Base-by-base conservation (phyloP, 37 sponge, comb jelly and placozoan genomes). In the Corticium candelabrum region DNA sequence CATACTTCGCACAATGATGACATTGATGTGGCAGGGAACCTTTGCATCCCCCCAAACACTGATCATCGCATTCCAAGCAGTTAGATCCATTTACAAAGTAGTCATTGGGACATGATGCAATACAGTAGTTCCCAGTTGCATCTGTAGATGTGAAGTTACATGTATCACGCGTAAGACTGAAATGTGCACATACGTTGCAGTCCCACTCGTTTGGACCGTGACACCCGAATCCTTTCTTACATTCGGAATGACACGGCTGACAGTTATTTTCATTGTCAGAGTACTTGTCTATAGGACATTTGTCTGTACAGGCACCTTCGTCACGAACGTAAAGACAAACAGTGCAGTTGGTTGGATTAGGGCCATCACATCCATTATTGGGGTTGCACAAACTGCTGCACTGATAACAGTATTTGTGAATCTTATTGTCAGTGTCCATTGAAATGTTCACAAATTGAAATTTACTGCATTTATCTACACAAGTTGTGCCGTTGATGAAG, bases 171-270 rank as follows among this genome's bases (percentile, higher is more conserved):
- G 62, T 50, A 50, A 50, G 21, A 50, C 62, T 50, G 21, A 50
- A 50, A 67, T 0, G 15, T 1, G 39, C 35, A 57, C 91, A 91
- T 21, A 1, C 30, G 34, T 29, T 3, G 40, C 91, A 91, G 56
- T 87, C 69, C 4, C 73, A 83, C 35, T 80, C 77, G 39, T 37
- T 35, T 1, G 86, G 86, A 32, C 91, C 91, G 0, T 67, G 38
- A 37, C 91, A 91, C n/a, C n/a, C n/a, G n/a, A n/a, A n/a, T 0
- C 79, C 76, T 21, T 50, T 11, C 21, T 50, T 11, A 21, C 62
- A 50, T 21, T 50, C 62, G 62, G 15, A 27, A 21, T 50, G 62
- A 50, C 62, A 50, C 62, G 62, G 62, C 21, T 50, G 62, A 21
- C 62, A 50, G 11, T 50, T 50, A 27, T 21, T 11, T 27, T 50